Conservation (phyloP, 1,140 invertebrate species). For the Charaxes varanes region DNA sequence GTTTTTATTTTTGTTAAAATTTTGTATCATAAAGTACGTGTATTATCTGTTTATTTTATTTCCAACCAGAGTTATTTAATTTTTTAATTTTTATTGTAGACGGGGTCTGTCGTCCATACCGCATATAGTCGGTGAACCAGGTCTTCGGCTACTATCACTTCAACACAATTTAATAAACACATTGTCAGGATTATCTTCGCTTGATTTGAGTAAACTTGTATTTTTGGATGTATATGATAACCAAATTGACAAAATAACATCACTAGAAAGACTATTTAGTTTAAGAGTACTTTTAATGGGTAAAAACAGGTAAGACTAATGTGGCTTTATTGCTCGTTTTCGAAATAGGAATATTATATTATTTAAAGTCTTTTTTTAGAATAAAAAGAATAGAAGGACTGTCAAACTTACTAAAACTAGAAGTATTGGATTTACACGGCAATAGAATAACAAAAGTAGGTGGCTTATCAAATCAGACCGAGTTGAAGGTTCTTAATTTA, state of each 20-base stretch:
- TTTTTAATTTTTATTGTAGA: slow-evolving; percentile 49
- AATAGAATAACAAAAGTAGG: slow-evolving; percentile 83
- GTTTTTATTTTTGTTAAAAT: too few species aligned
- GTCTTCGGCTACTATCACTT: slow-evolving; percentile 87
- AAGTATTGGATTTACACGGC: slow-evolving; percentile 94
- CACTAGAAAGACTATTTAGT: slow-evolving; percentile 82
- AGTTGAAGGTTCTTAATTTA: slow-evolving; percentile 92
- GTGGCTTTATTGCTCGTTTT: neutral
- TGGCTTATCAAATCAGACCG: slow-evolving; percentile 75
- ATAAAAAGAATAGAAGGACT: slow-evolving; percentile 86
- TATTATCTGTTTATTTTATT: slow-evolving; percentile 1
- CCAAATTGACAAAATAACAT: slow-evolving; percentile 89
- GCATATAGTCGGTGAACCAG: slow-evolving; percentile 84
- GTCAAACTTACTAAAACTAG: slow-evolving; percentile 80
- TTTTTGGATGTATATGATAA: slow-evolving; percentile 96
- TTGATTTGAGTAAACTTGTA: slow-evolving; percentile 84
- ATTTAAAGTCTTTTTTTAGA: slow-evolving; percentile 56
- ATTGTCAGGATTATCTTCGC: slow-evolving; percentile 72
- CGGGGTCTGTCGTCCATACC: slow-evolving; percentile 85
- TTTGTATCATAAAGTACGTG: too few species aligned
- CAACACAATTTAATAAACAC: slow-evolving; percentile 92
- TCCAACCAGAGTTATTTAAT: neutral
- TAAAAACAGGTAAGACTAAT: slow-evolving; percentile 82
- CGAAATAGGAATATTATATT: neutral
- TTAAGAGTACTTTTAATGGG: slow-evolving; percentile 90